Percentiles rank a stretch among this genome's conserved stretches.
Conservation (phyloP, 2,888 invertebrate species). For the Platycheirus albimanus region DNA sequence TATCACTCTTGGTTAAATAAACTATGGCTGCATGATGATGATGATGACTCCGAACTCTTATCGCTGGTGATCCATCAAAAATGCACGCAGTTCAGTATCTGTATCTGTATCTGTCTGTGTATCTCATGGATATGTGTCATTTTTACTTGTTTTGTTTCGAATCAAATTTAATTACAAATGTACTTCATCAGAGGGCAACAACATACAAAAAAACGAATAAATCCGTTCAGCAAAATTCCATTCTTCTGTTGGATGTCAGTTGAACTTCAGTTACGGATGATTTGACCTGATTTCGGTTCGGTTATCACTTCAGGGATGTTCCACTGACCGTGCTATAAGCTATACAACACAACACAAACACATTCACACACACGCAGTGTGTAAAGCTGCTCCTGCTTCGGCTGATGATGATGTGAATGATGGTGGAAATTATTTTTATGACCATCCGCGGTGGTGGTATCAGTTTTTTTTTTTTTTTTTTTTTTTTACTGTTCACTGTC, state of each 20-base stretch:
- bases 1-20: slow-evolving; percentile 62
- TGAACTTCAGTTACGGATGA: slow-evolving; percentile 72
- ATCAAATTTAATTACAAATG: slow-evolving; percentile 72
- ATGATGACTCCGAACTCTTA: slow-evolving; percentile 66
- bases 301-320: slow-evolving; percentile 66
- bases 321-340: slow-evolving; percentile 27
- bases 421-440: slow-evolving; percentile 71
- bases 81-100: slow-evolving; percentile 31
- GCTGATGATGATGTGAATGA: slow-evolving; percentile 65
- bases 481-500: slow-evolving; percentile 16
- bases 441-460: slow-evolving; percentile 50
- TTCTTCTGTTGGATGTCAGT: slow-evolving; percentile 64
- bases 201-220: slow-evolving; percentile 21
- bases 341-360: neutral
- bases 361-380: neutral
- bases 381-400: slow-evolving; percentile 18
- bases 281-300: slow-evolving; percentile 73
- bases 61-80: slow-evolving; percentile 71
- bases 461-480: slow-evolving; percentile 16
- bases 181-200: slow-evolving; percentile 61
- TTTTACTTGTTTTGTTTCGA: slow-evolving; percentile 24
- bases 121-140: slow-evolving; percentile 53
- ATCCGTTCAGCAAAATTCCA: slow-evolving; percentile 60
- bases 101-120: slow-evolving; percentile 44
- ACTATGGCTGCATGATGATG: slow-evolving; percentile 39